These are phyloP conservation scores for Caenorhabditis sp. DNA, from an alignment of 2,888 invertebrate species.

Conservation along the genomic window DNA sequence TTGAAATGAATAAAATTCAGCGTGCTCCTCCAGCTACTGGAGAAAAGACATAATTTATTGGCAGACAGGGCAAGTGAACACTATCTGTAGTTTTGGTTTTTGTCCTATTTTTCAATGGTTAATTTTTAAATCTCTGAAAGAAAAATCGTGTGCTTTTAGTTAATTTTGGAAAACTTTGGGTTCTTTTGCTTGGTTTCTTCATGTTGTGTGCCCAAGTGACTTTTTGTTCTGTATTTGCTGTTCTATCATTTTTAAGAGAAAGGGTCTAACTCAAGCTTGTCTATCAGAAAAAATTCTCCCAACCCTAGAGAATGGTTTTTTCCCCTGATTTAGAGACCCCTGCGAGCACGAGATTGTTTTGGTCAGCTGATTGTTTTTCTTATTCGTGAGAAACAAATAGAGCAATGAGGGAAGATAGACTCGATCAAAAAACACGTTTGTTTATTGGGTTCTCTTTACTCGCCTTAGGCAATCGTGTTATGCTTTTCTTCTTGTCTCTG, in stretches of 20 bases:
- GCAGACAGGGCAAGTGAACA: slow-evolving; percentile 50
- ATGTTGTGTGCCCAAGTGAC: slow-evolving; percentile 16
- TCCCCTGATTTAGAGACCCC: background rate
- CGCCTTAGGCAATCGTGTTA: too few relatives aligned
- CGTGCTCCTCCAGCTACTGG: slow-evolving; percentile 68
- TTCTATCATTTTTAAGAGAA: background rate
- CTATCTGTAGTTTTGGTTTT: slow-evolving; percentile 21
- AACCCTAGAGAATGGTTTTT: background rate
- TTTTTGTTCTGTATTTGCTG: background rate
- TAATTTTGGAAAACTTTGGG: background rate
- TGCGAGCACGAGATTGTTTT: background rate
- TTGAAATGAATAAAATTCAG: slow-evolving; percentile 47
- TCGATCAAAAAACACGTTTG: slow-evolving; percentile 39
- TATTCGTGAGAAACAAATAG: slow-evolving; percentile 35
- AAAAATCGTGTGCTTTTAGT: background rate
- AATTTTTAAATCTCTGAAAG: background rate
- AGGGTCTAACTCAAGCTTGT: background rate
- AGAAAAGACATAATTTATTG: slow-evolving; percentile 57
- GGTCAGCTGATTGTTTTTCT: slow-evolving; percentile 20
- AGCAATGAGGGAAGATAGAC: slow-evolving; percentile 4
- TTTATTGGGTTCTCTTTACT: slow-evolving; percentile 12
- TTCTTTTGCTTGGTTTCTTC: slow-evolving; percentile 11
- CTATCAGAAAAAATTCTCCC: background rate
- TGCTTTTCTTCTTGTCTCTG: slow-evolving; percentile 2
- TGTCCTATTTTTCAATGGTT: slow-evolving; percentile 11